Base-by-base conservation (phyloP, 2,888 invertebrate genomes). In the Operophtera brumata region DNA sequence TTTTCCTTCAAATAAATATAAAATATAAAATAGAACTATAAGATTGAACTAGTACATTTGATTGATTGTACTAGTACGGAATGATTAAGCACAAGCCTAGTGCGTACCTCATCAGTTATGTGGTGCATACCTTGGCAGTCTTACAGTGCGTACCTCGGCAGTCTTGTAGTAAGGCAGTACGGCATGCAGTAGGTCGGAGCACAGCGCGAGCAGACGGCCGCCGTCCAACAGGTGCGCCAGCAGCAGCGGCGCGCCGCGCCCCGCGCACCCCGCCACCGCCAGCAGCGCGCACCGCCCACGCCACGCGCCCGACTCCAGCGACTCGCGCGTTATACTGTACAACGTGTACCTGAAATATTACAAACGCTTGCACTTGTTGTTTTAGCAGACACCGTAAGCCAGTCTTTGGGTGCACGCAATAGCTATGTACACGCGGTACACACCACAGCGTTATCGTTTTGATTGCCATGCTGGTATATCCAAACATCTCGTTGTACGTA, bases 161-260 rank as follows among this genome's bases (percentile, higher is more conserved):
- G 96, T 96, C 70, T 95, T 94, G 78, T 96, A 96, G 54, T 94
- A 94, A 14, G 96, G 95, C 65, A 96, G 84, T 45, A 96, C 93
- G 32, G 94, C 92, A 66, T 95, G 94, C 34, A 96, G 86, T 28
- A 96, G 90, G 78, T 96, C 96, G 3, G 96, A 96, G 75, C 96
- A 96, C 2, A 96, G 90, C 26, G 96, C 95, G 7, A 96, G 85
- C 52, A 96, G 82, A 58, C 94, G 92, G 6, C 96, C 96, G 1
- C 96, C 96, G 37, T 90, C 91, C 12, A 96, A 83, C 58, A 96
- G 83, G 69, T 94, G 96, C 39, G 94, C 93, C 10, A 96, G 88
- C 30, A 96, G 82, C 53, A 93, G 90, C 1, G 92, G 91, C 0
- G 94, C 94, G 40, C 94, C 86, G 44, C 93, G 88, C 0, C 92